Evolutionary conservation across 2,888 invertebrate species (phyloP), one percentile per base, ranked within the genome.

Genomic region (Lasioglossum oenotherae): DNA sequence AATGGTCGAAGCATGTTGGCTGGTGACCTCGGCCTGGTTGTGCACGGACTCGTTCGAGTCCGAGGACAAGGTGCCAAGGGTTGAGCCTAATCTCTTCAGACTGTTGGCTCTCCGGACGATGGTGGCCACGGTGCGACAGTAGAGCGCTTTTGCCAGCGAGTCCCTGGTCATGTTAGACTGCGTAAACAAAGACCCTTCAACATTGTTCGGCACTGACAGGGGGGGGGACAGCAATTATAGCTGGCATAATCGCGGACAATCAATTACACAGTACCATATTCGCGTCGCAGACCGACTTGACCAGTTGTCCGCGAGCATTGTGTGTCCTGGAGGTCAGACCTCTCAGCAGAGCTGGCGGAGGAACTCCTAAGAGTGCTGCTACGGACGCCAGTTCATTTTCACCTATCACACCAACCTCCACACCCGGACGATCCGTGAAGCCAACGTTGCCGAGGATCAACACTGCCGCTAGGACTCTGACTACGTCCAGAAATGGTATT

Each of bases 71-170:
- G 99, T 98, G 23, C 96, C 96, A 67, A 98, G 96, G 38, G 98
- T 98, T 2, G 98, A 98, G 64, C 98, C 98, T 74, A 98, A 96
- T 84, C 98, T 96, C 95, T 98, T 98, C 57, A 99, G 96, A 92
- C 98, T 99, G 95, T 99, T 99, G 80, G 99, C 98, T 92, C 99
- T 96, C 57, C 99, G 96, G 46, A 99, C 98, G 92, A 99, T 98
- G 38, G 99, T 99, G 31, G 98, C 98, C 31, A 99, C 98, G 16
- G 99, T 99, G 91, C 99, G 97, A 95, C 98, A 98, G 95, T 99
- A 99, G 53, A 99, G 96, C 31, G 99, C 98, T 95, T 98, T 98
- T 53, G 98, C 98, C 91, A 99, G 96, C 84, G 98, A 97, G 95
- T 99, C 98, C 91, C 99, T 96, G n/a, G 98, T 98, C 96, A 97